Conservation (phyloP, 2,113 vertebrate genomes). For the Sylvietta virens region DNA sequence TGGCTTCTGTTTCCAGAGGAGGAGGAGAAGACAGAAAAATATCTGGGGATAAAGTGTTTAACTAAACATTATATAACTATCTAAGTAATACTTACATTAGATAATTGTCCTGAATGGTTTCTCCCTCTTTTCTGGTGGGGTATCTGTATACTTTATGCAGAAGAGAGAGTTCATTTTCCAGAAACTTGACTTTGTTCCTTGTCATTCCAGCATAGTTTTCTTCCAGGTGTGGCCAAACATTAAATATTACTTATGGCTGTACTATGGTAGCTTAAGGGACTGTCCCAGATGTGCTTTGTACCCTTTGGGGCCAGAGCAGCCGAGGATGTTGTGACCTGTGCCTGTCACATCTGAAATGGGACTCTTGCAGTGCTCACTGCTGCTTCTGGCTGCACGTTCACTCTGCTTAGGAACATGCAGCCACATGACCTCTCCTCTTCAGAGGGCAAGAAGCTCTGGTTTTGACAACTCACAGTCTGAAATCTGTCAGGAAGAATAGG, state of each 20-base stretch:
- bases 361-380: rapidly evolving
- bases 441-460: not conserved
- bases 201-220: not conserved
- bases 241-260: not conserved
- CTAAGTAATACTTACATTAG: not conserved
- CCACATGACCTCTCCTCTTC: not conserved
- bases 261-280: not conserved
- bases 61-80: not conserved
- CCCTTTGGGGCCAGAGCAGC: not conserved
- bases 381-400: rapidly evolving
- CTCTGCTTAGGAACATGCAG: not conserved
- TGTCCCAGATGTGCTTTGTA: not conserved
- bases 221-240: not conserved
- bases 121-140: not conserved
- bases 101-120: not conserved
- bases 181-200: not conserved
- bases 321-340: not conserved
- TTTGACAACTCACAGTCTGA: not conserved
- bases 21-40: not conserved
- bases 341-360: rapidly evolving
- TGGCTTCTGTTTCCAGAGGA: not conserved
- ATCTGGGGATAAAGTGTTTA: not conserved
- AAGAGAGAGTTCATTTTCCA: not conserved
- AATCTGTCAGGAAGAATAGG: not conserved
- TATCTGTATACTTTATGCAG: not conserved